Percentiles rank a stretch among this genome's conserved stretches.
These are phyloP conservation scores for Heliothis peltigera DNA, from an alignment of 2,888 invertebrate species.

Conservation along the genomic window DNA sequence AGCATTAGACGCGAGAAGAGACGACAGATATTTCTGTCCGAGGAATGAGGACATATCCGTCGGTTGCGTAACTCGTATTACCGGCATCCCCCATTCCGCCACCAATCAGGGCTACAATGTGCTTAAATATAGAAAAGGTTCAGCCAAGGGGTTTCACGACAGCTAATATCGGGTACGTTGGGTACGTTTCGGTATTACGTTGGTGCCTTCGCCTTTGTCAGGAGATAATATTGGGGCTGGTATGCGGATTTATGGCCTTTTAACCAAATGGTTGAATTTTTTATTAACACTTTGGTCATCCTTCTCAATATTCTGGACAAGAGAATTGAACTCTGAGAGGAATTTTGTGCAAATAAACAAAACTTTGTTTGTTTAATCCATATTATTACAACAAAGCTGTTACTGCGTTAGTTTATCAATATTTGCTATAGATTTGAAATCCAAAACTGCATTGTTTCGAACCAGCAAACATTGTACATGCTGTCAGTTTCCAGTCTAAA, in stretches of 20 bases:
- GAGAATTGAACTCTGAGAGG: neutral
- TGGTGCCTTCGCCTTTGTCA: constrained; percentile 47
- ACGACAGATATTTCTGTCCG: constrained; percentile 75
- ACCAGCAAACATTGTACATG: neutral
- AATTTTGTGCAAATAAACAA: neutral
- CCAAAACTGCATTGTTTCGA: constrained; percentile 8
- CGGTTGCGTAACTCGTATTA: constrained; percentile 75
- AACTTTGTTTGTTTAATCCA: no score
- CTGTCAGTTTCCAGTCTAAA: no score
- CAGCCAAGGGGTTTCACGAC: constrained; percentile 52
- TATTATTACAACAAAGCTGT: neutral
- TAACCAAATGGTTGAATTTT: constrained; percentile 11
- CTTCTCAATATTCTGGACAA: neutral
- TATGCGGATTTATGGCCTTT: constrained; percentile 36
- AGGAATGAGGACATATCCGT: constrained; percentile 76
- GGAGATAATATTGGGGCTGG: constrained; percentile 27
- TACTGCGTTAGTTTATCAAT: neutral
- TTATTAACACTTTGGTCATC: constrained; percentile 4
- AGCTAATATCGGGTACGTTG: constrained; percentile 50
- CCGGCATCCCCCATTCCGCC: constrained; percentile 51
- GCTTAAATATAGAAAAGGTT: constrained; percentile 63
- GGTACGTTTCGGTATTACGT: constrained; percentile 49
- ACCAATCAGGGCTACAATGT: constrained; percentile 58
- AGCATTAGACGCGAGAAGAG: constrained; percentile 28
- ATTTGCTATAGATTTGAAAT: neutral